A percentile compares a stretch with the other conserved stretches of the same genome.
Evolutionary conservation across 2,797 vertebrate species (phyloP).

Genomic region (Cossypha caffra): DNA sequence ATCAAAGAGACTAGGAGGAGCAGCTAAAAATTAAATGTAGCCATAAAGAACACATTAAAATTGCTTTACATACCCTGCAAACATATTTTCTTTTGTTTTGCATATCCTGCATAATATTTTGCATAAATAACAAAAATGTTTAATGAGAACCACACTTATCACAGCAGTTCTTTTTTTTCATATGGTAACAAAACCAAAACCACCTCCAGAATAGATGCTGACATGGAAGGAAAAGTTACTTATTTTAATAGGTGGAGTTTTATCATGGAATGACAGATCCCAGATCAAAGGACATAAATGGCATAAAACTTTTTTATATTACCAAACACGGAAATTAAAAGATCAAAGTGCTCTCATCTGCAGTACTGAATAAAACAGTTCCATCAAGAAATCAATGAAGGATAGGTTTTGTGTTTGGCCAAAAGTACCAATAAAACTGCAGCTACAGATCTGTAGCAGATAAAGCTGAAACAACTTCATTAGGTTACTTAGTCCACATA

Average conservation of each 20-base stretch:
- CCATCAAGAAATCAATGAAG: neutral
- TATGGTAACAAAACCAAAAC: neutral
- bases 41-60: neutral
- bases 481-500: neutral
- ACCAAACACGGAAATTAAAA: neutral
- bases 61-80: neutral
- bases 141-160: neutral
- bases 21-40: neutral
- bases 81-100: neutral
- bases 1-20: neutral
- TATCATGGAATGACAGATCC: neutral
- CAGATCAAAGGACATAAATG: neutral
- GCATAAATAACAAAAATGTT: neutral
- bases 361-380: neutral
- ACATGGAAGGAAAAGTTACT: neutral
- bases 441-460: neutral
- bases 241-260: neutral
- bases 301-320: neutral
- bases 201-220: neutral
- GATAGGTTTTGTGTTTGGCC: neutral
- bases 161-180: neutral
- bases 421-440: neutral
- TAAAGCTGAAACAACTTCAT: neutral
- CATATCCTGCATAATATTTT: neutral
- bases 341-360: neutral